Conservation (phyloP, 2,797 vertebrate species). For the Pristis pectinata region DNA sequence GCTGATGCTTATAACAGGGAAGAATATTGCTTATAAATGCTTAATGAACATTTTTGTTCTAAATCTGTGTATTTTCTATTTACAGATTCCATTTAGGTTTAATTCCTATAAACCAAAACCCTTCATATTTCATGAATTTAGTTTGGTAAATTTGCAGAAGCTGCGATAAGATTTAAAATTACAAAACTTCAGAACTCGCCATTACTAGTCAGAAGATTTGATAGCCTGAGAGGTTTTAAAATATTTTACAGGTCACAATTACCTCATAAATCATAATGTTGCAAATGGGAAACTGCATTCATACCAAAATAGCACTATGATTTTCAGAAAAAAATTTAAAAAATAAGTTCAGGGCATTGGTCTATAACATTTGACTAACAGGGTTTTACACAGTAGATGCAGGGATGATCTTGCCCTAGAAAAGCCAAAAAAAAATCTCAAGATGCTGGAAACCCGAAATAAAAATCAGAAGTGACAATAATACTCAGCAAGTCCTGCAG, state of each 20-base stretch:
- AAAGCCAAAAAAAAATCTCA: no score
- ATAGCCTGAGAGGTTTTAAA: not conserved
- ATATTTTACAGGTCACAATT: not conserved
- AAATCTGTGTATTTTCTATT: not conserved
- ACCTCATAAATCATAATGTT: constrained; percentile 2
- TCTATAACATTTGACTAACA: no score
- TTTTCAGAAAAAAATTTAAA: not conserved
- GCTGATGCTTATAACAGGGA: not conserved
- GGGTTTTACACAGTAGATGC: no score
- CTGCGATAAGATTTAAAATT: not conserved
- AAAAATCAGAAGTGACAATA: no score
- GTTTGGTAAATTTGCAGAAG: not conserved
- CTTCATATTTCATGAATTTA: not conserved
- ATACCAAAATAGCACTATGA: not conserved
- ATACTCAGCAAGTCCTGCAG: no score
- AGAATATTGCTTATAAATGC: not conserved
- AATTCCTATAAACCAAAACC: not conserved
- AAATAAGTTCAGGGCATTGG: no score
- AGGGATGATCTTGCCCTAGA: no score
- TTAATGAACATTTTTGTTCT: not conserved
- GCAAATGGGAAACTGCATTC: not conserved
- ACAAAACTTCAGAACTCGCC: not conserved
- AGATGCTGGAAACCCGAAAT: no score
- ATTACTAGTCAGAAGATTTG: not conserved
- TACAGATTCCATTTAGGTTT: not conserved